Base-by-base conservation (phyloP, 2,888 invertebrate species). In the Volucella zonaria region DNA sequence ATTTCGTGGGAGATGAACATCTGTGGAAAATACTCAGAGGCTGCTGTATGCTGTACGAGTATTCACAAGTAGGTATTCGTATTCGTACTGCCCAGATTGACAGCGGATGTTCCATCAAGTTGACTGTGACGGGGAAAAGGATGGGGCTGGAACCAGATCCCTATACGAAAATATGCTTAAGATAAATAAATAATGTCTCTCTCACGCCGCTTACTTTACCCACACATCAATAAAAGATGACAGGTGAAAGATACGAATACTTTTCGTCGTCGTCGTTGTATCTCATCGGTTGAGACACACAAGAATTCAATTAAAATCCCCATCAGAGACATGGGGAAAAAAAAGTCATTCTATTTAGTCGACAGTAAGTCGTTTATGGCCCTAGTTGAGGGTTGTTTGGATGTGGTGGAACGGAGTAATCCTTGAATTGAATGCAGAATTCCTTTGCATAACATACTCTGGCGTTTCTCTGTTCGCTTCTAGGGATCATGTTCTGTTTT, bases 251-350 rank as follows among this genome's bases (percentile, higher is more conserved):
- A 67, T 54, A 54, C 45, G 49, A 23, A 45, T 45, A 54, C 45
- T 54, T 18, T n/a, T 61, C 31, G 64, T 6, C 12, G 62, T 58
- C 40, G 38, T 15, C 31, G 14, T n/a, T n/a, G n/a, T 11, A 11
- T 51, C 40, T 31, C 45, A 54, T 47, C 43, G 8, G n/a, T 2
- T 10, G 11, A 12, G 11, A 14, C 43, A 4, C 11, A 14, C 12
- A 67, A 59, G 67, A 62, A 79, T 79, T 79, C 79, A 79, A 79
- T 79, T 79, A 79, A 79, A 73, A 73, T 79, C 47, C 23, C 14
- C 59, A 52, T 14, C 51, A 61, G 61, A 23, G 66, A 58, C 67
- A 14, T 23, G 51, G 14, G 14, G 59, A 58, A 47, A 66, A 47
- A 66, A 38, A 75, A 61, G 56, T 58, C 66, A 66, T 71, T 58